These are phyloP conservation scores for Magallana angulata DNA, from an alignment of 1,140 invertebrate genomes.

Conservation along the genomic window DNA sequence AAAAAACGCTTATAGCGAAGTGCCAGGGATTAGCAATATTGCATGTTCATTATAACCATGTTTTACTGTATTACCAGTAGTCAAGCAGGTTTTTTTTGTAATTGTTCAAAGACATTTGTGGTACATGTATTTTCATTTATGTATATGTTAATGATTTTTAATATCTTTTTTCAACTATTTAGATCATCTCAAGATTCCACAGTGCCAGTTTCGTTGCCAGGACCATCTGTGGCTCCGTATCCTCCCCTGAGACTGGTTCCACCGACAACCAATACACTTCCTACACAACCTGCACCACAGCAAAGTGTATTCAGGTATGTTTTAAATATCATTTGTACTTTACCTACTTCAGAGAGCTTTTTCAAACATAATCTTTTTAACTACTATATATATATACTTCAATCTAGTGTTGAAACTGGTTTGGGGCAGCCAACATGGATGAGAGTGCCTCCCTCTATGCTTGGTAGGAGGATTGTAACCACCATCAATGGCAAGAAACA, in stretches of 20 bases:
- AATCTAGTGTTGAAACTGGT: constrained; percentile 9
- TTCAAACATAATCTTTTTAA: not conserved
- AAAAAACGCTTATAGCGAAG: no score
- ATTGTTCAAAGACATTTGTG: no score
- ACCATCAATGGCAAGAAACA: constrained; percentile 20
- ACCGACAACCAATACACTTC: constrained; percentile 7
- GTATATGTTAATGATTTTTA: not conserved
- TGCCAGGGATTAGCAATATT: no score
- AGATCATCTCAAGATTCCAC: constrained; percentile 14
- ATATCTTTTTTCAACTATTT: not conserved
- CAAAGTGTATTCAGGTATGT: constrained; percentile 19
- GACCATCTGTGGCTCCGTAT: constrained; percentile 16
- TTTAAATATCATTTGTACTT: not conserved
- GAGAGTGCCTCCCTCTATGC: constrained; percentile 34
- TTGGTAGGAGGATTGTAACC: constrained; percentile 20
- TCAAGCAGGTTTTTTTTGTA: no score
- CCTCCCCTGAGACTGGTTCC: constrained; percentile 13
- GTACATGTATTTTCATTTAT: no score
- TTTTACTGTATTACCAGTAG: no score
- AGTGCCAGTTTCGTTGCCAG: not conserved
- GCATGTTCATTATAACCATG: no score
- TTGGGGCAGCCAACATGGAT: constrained; percentile 27
- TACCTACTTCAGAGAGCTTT: not conserved
- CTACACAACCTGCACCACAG: constrained; percentile 13
- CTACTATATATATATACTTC: not conserved